Evolutionary conservation across 2,113 vertebrate genomes (phyloP).

Genomic region (Dipodomys ordii): DNA sequence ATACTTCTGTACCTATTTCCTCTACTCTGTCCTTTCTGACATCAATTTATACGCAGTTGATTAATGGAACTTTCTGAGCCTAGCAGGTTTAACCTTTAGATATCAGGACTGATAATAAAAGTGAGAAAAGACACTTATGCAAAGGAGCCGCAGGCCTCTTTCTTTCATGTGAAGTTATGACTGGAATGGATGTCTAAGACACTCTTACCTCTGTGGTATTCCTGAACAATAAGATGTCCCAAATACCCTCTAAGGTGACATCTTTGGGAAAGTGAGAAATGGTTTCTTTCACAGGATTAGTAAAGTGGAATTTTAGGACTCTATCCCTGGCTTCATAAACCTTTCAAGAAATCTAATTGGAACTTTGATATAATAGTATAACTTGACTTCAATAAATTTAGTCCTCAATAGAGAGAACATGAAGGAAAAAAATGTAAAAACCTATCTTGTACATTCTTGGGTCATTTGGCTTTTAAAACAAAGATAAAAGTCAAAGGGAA

Average conservation of each 20-base stretch:
- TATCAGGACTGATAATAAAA: not conserved
- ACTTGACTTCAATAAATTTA: constrained; percentile 25
- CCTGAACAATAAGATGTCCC: not conserved
- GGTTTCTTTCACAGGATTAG: not conserved
- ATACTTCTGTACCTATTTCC: not conserved
- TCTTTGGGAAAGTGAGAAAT: constrained; percentile 24
- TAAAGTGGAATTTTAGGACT: constrained; percentile 55
- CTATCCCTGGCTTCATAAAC: constrained; percentile 39
- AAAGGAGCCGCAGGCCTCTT: not conserved
- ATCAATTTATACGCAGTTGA: not conserved
- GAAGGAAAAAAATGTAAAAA: constrained; percentile 44
- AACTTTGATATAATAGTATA: constrained; percentile 41
- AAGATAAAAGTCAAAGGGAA: constrained; percentile 39
- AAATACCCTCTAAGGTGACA: not conserved
- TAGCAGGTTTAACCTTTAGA: not conserved
- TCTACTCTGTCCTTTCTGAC: not conserved
- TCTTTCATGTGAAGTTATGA: not conserved
- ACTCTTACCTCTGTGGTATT: not conserved
- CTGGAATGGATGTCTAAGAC: not conserved
- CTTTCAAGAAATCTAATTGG: constrained; percentile 60
- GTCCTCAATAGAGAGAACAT: not conserved
- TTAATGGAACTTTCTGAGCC: not conserved
- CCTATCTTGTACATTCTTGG: not conserved
- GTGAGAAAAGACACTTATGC: not conserved
- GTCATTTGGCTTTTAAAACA: constrained; percentile 35